Conservation (phyloP, 2,797 vertebrate genomes). For the Labeo calbasu region DNA sequence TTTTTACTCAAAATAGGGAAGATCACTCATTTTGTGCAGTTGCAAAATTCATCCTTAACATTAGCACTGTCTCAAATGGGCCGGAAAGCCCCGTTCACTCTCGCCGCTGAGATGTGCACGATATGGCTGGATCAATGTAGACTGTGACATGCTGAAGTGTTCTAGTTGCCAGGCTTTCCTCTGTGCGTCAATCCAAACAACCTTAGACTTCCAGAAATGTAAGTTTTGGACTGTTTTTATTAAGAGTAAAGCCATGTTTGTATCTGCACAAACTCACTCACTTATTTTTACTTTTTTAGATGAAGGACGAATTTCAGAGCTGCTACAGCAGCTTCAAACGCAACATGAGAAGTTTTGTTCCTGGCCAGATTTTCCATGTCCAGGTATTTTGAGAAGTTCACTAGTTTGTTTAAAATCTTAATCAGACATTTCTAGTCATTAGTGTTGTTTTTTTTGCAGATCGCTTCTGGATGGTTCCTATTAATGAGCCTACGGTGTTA, state of each 20-base stretch:
- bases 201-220: conserved; percentile 88
- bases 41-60: conserved; percentile 70
- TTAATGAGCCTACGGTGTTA: conserved; percentile 84
- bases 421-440: not conserved
- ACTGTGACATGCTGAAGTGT: conserved; percentile 91
- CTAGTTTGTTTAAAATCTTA: not conserved
- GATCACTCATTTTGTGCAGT: not conserved
- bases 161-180: conserved; percentile 94
- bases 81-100: conserved; percentile 84
- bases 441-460: conserved; percentile 72
- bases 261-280: not conserved
- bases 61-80: conserved; percentile 89
- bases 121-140: conserved; percentile 90
- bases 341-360: conserved; percentile 96
- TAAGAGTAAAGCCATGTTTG: not conserved
- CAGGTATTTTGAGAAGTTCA: conserved; percentile 76
- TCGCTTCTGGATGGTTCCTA: conserved; percentile 86
- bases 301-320: conserved; percentile 84
- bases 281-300: conserved; percentile 71
- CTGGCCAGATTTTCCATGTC: conserved; percentile 95
- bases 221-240: conserved; percentile 56
- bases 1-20: not conserved
- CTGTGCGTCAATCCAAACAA: conserved; percentile 86
- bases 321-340: conserved; percentile 83
- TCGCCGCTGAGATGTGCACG: conserved; percentile 90